These are phyloP conservation scores for Caenorhabditis inopinata DNA, from an alignment of 1,140 invertebrate species.

Conservation along the genomic window DNA sequence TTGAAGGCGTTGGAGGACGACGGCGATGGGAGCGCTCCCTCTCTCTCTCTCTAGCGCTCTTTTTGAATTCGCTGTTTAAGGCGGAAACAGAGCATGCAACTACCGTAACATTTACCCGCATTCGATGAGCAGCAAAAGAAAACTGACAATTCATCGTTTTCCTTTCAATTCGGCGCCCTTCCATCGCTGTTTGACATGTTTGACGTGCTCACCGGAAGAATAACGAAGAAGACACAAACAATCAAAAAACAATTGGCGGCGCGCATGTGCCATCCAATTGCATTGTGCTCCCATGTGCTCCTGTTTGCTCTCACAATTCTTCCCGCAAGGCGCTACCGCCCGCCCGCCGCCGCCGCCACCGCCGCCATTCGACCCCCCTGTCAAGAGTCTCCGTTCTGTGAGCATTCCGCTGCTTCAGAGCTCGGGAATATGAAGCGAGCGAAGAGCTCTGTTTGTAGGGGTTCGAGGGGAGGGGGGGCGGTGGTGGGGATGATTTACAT, in stretches of 20 bases:
- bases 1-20: background rate
- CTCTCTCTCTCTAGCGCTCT: no score
- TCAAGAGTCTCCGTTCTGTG: constrained; percentile 1
- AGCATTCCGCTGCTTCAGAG: constrained; percentile 21
- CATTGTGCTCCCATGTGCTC: background rate
- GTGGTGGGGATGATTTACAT: constrained; percentile 10
- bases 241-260: constrained; percentile 11
- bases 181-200: constrained; percentile 32
- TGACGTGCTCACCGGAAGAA: constrained; percentile 24
- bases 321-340: constrained; percentile 8
- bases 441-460: no score
- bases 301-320: constrained; percentile 13
- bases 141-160: no score
- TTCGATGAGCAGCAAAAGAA: no score
- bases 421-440: no score
- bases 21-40: no score
- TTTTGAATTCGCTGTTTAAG: no score
- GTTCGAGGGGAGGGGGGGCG: no score
- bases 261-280: background rate
- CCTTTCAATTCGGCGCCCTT: constrained; percentile 22
- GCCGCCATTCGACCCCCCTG: background rate
- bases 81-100: no score
- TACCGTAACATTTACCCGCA: no score
- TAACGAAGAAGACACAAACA: constrained; percentile 29
- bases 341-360: no score